Percentiles rank a stretch among this genome's conserved stretches.
These are phyloP conservation scores for Poecilus cupreus DNA, from an alignment of 2,888 invertebrate genomes.

Conservation along the genomic window DNA sequence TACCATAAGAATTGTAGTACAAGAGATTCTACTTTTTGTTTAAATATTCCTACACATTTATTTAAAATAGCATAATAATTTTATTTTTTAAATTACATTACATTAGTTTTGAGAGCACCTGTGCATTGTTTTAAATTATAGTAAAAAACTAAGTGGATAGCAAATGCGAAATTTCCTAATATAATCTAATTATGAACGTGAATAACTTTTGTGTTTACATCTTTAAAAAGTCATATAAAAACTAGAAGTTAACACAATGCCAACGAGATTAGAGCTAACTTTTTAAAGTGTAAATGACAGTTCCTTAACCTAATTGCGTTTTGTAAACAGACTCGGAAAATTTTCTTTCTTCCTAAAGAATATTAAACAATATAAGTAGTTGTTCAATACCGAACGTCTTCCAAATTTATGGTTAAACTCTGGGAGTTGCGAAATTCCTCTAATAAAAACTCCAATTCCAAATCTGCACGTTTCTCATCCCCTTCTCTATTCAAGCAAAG, in stretches of 20 bases:
- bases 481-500: conserved; percentile 17
- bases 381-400: background rate
- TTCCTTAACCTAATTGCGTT: background rate
- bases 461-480: conserved; percentile 8
- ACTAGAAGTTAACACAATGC: background rate
- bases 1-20: no score
- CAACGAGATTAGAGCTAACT: conserved; percentile 11
- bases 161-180: conserved; percentile 3
- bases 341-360: background rate
- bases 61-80: conserved; percentile 13
- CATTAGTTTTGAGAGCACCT: background rate
- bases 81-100: background rate
- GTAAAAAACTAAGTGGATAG: background rate
- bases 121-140: conserved; percentile 1
- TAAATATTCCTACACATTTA: background rate
- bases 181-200: conserved; percentile 23
- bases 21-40: no score
- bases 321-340: background rate
- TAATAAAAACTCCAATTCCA: conserved; percentile 30
- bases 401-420: background rate
- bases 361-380: no score
- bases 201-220: conserved; percentile 35
- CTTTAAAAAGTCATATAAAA: background rate
- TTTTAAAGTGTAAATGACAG: conserved; percentile 23
- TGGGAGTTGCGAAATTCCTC: background rate